Percentiles rank a stretch among this genome's conserved stretches.
Evolutionary conservation across 2,797 vertebrate species (phyloP).

Genomic region (Hafferia zeledoni): DNA sequence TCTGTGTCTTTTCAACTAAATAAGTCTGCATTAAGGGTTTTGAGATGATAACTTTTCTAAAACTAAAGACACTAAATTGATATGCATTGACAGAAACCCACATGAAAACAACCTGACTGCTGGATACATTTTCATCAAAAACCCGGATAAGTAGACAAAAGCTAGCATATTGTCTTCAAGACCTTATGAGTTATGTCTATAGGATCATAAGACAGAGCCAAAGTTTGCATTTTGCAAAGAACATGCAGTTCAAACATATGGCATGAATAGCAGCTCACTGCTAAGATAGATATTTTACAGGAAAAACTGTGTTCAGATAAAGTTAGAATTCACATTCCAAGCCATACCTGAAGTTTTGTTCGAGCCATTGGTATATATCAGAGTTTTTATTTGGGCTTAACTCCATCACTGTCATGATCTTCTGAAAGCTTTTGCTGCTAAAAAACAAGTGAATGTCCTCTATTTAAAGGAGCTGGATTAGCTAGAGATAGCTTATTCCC

Average conservation of each 20-base stretch:
- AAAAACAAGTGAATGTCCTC: neutral
- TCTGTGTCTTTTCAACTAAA: neutral
- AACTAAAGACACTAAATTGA: neutral
- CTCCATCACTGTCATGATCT: neutral
- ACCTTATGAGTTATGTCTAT: neutral
- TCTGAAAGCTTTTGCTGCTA: neutral
- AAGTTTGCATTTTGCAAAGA: neutral
- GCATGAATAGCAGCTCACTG: neutral
- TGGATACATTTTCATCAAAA: neutral
- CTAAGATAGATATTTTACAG: neutral
- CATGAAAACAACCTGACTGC: neutral
- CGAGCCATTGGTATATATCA: neutral
- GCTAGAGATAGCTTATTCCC: neutral
- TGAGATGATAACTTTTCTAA: neutral
- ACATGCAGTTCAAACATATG: neutral
- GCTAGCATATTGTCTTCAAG: neutral
- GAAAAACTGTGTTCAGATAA: neutral
- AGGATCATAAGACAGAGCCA: neutral
- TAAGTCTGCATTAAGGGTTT: neutral
- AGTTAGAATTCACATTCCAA: neutral
- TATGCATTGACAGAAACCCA: neutral
- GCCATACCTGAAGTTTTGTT: neutral
- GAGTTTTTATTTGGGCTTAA: neutral
- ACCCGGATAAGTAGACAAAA: neutral
- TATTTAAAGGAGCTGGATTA: neutral